Conservation (phyloP, 2,888 invertebrate species). For the Cerceris rybyensis region DNA sequence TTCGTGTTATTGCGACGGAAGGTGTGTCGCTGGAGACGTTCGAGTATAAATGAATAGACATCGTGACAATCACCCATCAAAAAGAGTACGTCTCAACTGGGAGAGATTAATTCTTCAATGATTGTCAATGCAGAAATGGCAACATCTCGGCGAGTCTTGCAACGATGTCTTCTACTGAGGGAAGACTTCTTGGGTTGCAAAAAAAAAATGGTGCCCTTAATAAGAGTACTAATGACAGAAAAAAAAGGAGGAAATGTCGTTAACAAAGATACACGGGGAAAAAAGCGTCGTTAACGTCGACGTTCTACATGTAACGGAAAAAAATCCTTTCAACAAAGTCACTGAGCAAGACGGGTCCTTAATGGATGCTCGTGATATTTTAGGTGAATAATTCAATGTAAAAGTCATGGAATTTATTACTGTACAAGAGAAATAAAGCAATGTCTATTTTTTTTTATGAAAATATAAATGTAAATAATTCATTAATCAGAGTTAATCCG, state of each 20-base stretch:
- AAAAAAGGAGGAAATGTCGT: conserved; percentile 1
- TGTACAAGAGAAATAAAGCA: background rate
- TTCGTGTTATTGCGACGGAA: conserved; percentile 45
- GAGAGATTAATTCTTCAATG: background rate
- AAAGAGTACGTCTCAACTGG: background rate
- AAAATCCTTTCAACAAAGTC: conserved; percentile 22
- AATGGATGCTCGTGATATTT: background rate
- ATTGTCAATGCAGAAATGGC: background rate
- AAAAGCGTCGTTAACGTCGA: background rate
- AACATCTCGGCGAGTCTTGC: too few species aligned
- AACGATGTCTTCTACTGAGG: too few species aligned
- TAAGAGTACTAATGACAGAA: background rate
- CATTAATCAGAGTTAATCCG: too few species aligned
- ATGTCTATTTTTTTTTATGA: too few species aligned
- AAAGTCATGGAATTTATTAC: background rate
- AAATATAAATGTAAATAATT: too few species aligned
- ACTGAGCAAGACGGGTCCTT: conserved; percentile 1
- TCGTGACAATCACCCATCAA: conserved; percentile 15
- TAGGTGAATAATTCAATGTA: background rate
- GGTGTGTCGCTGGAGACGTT: conserved; percentile 45
- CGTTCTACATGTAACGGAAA: background rate
- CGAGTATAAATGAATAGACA: background rate
- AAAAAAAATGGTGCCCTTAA: background rate
- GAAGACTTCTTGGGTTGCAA: background rate
- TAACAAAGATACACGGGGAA: conserved; percentile 8